Evolutionary conservation across 2,113 vertebrate genomes (phyloP), one percentile per base, ranked within the genome.

Genomic region (Alethe diademata): DNA sequence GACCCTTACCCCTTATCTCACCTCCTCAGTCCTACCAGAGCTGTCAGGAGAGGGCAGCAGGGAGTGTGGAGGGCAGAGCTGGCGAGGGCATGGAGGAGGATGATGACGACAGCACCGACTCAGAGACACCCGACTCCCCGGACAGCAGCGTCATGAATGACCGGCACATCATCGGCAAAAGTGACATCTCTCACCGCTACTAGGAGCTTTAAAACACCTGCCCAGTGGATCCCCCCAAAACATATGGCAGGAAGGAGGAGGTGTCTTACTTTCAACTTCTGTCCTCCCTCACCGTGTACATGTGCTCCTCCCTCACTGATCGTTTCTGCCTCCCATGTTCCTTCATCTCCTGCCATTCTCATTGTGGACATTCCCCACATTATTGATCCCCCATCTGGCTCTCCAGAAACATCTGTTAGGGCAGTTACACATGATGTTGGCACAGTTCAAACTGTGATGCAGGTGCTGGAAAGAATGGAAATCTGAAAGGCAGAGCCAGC

Each of bases 111-210:
- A 99, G 99, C 97, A 99, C 93, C 1, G 98, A 98, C 85, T 98
- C 96, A 0, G 99, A 99, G 95, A 99, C 98, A 3, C 97, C 98
- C 0, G 98, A 98, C 90, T 98, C 97, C 14, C 98, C 93, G 1
- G 98, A 98, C 74, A 98, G 98, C 2, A 98, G 98, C 0, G 96
- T 95, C n/a, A 3, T 76, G 16, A 90, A 88, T 1, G 98, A 99
- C 96, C 98, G 98, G 95, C 98, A 98, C 97, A 98, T 99, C 97
- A 98, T 98, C 25, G 97, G 98, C 97, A 99, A 98, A 97, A 96
- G 98, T 61, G 97, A 99, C 28, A 73, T 96, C 97, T 84, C 97
- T 98, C 98, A 98, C 82, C 97, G 97, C 97, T 99, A 98, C 97
- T 94, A 97, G 91, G 82, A 96, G 95, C 94, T 94, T 93, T 93